A percentile compares a stretch with the other conserved stretches of the same genome.
Evolutionary conservation across 64 coral and sea anemone genomes (phyloP).

Genomic region (Stichodactyla helianthus): DNA sequence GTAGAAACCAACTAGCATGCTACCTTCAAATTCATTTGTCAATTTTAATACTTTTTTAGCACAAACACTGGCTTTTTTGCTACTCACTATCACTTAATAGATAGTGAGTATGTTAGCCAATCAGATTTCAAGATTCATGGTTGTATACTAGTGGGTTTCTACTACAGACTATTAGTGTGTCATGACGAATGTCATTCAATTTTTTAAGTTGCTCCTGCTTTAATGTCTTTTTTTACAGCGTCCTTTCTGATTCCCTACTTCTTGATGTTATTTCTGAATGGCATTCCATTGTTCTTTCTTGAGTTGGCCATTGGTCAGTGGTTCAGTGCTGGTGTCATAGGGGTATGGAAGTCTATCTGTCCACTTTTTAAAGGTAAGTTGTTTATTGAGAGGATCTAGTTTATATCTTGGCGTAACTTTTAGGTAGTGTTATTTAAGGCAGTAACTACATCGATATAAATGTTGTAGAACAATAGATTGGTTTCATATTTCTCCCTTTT

Average conservation of each 20-base stretch:
- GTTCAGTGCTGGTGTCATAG: conserved; percentile 54
- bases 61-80: too few species aligned
- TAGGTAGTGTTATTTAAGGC: background rate
- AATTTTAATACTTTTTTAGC: too few species aligned
- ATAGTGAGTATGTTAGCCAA: too few species aligned
- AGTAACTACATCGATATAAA: background rate
- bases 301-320: conserved; percentile 76
- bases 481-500: background rate
- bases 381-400: background rate
- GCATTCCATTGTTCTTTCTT: conserved; percentile 58
- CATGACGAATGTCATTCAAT: background rate
- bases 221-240: conserved; percentile 15
- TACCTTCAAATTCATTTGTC: too few species aligned
- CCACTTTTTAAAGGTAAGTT: conserved; percentile 57
- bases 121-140: too few species aligned
- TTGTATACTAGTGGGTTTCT: too few species aligned
- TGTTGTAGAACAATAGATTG: background rate
- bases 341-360: conserved; percentile 61
- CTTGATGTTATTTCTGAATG: conserved; percentile 51
- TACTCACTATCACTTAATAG: too few species aligned
- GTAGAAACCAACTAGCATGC: too few species aligned
- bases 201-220: background rate
- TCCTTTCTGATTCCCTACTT: conserved; percentile 68
- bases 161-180: too few species aligned
- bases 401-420: background rate